A percentile compares a stretch with the other conserved stretches of the same genome.
Evolutionary conservation across 1,140 invertebrate species (phyloP).

Genomic region (Ooceraea biroi): DNA sequence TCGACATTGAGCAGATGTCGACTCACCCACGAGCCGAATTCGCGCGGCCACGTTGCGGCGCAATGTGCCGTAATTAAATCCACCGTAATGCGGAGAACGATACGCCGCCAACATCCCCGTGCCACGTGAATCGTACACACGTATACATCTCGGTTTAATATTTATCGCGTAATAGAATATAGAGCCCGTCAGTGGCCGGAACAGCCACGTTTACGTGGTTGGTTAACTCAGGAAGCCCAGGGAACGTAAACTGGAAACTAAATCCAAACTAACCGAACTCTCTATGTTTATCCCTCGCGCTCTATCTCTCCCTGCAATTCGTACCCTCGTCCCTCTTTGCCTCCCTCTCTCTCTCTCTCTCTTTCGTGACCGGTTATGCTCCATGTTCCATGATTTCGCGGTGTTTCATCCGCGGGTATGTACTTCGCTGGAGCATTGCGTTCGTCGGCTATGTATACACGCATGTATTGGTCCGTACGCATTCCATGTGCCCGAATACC

Average conservation of each 20-base stretch:
- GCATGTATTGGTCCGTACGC: background rate
- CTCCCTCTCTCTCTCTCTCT: background rate
- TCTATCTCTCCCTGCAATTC: conserved; percentile 9
- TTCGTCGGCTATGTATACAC: conserved; percentile 14
- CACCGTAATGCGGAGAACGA: conserved; percentile 55
- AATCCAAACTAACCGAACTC: conserved; percentile 80
- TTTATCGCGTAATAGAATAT: conserved; percentile 83
- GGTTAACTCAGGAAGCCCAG: conserved; percentile 80
- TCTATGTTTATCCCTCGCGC: conserved; percentile 64
- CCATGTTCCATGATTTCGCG: conserved; percentile 70
- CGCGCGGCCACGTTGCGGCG: conserved; percentile 32
- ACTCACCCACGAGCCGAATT: conserved; percentile 14
- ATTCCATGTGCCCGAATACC: background rate
- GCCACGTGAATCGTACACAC: conserved; percentile 14
- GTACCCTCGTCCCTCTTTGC: background rate
- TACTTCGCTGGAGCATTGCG: conserved; percentile 25
- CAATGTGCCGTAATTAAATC: conserved; percentile 70
- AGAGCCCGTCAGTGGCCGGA: conserved; percentile 70
- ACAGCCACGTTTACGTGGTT: conserved; percentile 79
- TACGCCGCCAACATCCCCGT: background rate
- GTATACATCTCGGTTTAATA: conserved; percentile 76
- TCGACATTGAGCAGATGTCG: conserved; percentile 42
- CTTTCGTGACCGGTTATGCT: conserved; percentile 59
- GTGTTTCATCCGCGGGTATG: conserved; percentile 57
- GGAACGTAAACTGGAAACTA: conserved; percentile 82